These are phyloP conservation scores for Macrotrachela quadricornifera DNA, from an alignment of 1,140 invertebrate species.

Conservation along the genomic window DNA sequence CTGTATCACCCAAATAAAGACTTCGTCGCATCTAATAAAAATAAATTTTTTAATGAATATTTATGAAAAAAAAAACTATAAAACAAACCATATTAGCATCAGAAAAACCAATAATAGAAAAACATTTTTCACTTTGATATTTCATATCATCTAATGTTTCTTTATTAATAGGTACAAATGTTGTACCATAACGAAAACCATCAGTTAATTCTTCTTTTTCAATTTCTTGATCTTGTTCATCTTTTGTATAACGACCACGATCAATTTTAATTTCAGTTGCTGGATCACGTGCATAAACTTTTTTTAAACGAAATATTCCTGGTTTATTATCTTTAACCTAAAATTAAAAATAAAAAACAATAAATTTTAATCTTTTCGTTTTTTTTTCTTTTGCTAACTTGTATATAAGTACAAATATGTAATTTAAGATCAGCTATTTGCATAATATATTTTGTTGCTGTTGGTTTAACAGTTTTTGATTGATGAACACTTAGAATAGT, in stretches of 20 bases:
- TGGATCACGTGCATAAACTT: neutral
- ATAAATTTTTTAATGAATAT: no score
- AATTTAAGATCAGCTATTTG: conserved; percentile 30
- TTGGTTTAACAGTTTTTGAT: conserved; percentile 23
- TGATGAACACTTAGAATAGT: conserved; percentile 32
- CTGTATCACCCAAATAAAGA: conserved; percentile 29
- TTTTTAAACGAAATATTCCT: neutral
- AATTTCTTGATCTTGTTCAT: neutral
- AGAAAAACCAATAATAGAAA: conserved; percentile 33
- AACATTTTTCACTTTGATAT: neutral
- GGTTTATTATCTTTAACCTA: conserved; percentile 9
- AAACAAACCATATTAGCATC: no score
- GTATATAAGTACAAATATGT: conserved; percentile 28
- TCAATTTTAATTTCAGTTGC: neutral
- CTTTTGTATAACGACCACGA: neutral
- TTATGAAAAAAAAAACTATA: no score
- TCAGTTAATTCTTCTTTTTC: neutral
- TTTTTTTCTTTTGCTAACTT: conserved; percentile 19
- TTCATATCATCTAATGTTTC: neutral
- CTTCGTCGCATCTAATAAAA: conserved; percentile 14
- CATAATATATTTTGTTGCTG: conserved; percentile 30
- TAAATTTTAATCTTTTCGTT: conserved; percentile 12
- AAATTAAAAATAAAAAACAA: no score
- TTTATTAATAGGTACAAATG: neutral
- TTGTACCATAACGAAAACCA: neutral